Base-by-base conservation (phyloP, 1,140 invertebrate species). In the Drosophila quadrilineata region DNA sequence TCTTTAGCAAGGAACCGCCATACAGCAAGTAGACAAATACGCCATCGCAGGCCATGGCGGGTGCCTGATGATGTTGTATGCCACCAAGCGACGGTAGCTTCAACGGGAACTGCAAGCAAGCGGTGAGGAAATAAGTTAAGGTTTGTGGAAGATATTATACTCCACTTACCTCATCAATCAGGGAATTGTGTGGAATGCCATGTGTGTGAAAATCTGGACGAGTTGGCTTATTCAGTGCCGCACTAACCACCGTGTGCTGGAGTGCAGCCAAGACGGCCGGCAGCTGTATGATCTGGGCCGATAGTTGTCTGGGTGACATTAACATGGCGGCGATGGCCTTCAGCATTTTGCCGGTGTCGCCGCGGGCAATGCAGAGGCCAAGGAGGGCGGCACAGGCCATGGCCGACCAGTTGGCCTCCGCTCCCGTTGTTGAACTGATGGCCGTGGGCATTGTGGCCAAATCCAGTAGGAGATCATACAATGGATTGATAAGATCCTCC, bases 291-390 rank as follows among this genome's bases (percentile, higher is more conserved):
- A 94, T 94, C 91, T 97, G 96, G 46, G 93, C 91, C 17, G 95
- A 93, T 26, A 97, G 90, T 38, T 93, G 91, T 75, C 94, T 91
- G 4, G 95, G 93, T 60, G 95, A 96, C 95, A 98, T 98, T 8
- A 98, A 92, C 66, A 98, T 92, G 21, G 96, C 95, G 10, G 95
- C 94, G 22, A 97, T 93, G 9, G 98, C 96, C 84, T 94, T 94
- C 0, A 99, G 91, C 71, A 97, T 93, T 87, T 97, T 96, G 22
- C 96, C 96, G n/a, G 97, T 97, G 86, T 98, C 96, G 1, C 97
- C 97, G 53, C 96, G 91, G 1, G 97, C 97, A n/a, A 98, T 95
- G 19, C 96, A 96, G 36, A 99, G 91, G 57, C 96, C 96, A 21
- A 99, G 92, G 1, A 99, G 91, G 84, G 96, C 97, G 2, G 97